Evolutionary conservation across 1,140 invertebrate genomes (phyloP).

Genomic region (Nylanderia fulva): DNA sequence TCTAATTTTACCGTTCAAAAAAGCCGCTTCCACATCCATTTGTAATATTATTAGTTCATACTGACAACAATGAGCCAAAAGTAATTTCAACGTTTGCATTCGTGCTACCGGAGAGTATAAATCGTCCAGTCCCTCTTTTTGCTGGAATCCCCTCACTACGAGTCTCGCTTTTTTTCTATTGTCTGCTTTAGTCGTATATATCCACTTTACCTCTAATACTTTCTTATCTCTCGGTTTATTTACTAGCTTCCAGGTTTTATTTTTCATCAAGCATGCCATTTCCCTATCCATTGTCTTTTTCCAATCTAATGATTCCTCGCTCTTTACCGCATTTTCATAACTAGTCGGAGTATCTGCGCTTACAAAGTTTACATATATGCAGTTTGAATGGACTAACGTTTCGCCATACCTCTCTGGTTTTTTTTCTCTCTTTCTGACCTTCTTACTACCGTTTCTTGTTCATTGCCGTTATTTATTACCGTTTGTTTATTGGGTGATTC

Average conservation of each 20-base stretch:
- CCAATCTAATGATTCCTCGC: neutral
- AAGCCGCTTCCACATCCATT: slow-evolving; percentile 15
- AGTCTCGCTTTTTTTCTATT: slow-evolving; percentile 3
- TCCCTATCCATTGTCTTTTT: slow-evolving; percentile 13
- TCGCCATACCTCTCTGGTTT: neutral
- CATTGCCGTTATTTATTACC: too few relatives aligned
- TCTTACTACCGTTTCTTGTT: too few relatives aligned
- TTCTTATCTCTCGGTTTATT: slow-evolving; percentile 3
- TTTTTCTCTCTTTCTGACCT: neutral
- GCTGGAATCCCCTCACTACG: slow-evolving; percentile 25
- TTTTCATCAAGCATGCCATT: slow-evolving; percentile 5
- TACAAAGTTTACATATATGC: neutral
- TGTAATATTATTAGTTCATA: neutral
- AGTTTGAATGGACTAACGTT: neutral
- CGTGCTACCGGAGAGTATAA: too few relatives aligned
- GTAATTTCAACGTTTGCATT: too few relatives aligned
- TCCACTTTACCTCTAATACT: slow-evolving; percentile 19
- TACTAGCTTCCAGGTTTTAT: slow-evolving; percentile 24
- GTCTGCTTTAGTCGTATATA: slow-evolving; percentile 13
- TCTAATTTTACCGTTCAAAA: slow-evolving; percentile 23
- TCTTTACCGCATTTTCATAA: neutral
- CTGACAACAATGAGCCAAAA: too few relatives aligned
- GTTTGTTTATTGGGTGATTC: too few relatives aligned
- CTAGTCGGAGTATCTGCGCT: neutral
- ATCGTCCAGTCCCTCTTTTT: slow-evolving; percentile 6